phyloP scores from a whole-genome alignment of 2,797 vertebrate genomes.

The Odontamblyopus lacepedii region DNA sequence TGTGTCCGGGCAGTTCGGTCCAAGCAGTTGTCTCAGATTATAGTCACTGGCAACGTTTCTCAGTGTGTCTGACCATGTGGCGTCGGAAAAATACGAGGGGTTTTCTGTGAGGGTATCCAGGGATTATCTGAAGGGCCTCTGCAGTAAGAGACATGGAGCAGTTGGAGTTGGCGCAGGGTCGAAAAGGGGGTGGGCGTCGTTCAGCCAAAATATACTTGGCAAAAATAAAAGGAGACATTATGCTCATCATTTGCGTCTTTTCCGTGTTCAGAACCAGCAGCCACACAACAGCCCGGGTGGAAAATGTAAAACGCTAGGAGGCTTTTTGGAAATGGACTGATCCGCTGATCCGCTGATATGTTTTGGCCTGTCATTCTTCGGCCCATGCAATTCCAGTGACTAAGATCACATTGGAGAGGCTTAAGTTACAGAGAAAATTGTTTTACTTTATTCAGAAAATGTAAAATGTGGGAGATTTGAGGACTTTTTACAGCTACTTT shows the following conservation, averaged over 20 bases:
- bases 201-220: conserved; percentile 31
- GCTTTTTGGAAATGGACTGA: conserved; percentile 29
- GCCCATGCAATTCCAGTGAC: conserved; percentile 50
- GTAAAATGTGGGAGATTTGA: not conserved
- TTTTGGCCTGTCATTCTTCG: conserved; percentile 39
- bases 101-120: conserved; percentile 46
- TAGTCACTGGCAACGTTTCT: conserved; percentile 54
- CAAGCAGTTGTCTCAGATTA: conserved; percentile 67
- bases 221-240: conserved; percentile 33
- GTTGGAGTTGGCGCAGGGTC: conserved; percentile 32
- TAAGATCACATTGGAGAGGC: conserved; percentile 49
- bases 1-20: conserved; percentile 40
- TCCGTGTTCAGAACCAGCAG: conserved; percentile 21
- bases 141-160: conserved; percentile 47
- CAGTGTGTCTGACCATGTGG: conserved; percentile 6
- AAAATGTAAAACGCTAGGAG: conserved; percentile 17
- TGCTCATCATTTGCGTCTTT: conserved; percentile 30
- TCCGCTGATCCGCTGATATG: conserved; percentile 25
- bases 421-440: conserved; percentile 29
- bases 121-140: conserved; percentile 57
- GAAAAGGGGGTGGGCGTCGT: not conserved
- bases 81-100: conserved; percentile 15
- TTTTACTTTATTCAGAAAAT: conserved; percentile 6
- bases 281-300: conserved; percentile 11
- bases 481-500: too few relatives aligned